A percentile compares a stretch with the other conserved stretches of the same genome.
Conservation (phyloP, 1,140 invertebrate genomes). For the Zaprionus ghesquierei region DNA sequence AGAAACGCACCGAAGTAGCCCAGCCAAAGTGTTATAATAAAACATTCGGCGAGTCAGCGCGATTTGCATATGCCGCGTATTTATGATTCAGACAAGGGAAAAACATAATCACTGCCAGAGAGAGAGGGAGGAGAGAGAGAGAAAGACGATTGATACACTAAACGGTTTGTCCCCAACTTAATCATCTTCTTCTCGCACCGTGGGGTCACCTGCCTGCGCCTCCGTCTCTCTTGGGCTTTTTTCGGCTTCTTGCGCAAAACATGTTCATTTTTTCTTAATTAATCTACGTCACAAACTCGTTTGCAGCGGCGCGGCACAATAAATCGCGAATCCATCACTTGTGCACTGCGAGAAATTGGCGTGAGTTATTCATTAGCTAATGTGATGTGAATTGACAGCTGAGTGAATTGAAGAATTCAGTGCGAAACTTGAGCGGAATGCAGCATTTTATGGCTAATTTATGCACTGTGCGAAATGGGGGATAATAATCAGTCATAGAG, state of each 20-base stretch:
- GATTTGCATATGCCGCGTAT: constrained; percentile 62
- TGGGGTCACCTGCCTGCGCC: background rate
- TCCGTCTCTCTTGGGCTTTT: background rate
- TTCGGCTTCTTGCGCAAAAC: constrained; percentile 11
- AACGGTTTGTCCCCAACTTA: constrained; percentile 7
- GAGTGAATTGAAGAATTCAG: background rate
- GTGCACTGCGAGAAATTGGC: background rate
- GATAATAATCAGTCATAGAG: background rate
- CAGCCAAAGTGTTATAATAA: constrained; percentile 55
- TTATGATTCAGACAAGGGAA: constrained; percentile 25
- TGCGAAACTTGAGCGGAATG: background rate
- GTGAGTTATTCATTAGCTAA: background rate
- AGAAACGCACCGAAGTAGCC: constrained; percentile 41
- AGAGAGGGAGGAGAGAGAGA: background rate
- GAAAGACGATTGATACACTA: constrained; percentile 1
- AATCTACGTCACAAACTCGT: constrained; percentile 64
- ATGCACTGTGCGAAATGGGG: background rate
- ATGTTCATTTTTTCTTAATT: constrained; percentile 20
- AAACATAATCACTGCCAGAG: background rate
- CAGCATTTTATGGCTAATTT: background rate
- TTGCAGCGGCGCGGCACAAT: constrained; percentile 14
- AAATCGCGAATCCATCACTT: constrained; percentile 29
- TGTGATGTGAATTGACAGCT: background rate
- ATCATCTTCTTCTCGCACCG: background rate
- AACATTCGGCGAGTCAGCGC: constrained; percentile 49